These are phyloP conservation scores for Otus sunia DNA, from an alignment of 2,113 vertebrate genomes.

Conservation along the genomic window DNA sequence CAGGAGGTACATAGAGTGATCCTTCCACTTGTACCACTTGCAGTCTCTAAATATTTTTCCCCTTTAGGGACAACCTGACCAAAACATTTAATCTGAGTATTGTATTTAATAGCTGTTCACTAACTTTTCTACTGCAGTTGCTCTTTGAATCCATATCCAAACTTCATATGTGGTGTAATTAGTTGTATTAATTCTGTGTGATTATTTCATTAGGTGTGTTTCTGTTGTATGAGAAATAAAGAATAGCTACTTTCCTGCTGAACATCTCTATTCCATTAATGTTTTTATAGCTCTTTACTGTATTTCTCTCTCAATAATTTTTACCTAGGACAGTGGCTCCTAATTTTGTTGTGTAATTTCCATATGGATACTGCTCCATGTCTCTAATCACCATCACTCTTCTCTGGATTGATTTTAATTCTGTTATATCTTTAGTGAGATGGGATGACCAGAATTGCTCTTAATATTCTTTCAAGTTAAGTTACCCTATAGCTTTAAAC, in stretches of 20 bases:
- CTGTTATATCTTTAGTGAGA: background rate
- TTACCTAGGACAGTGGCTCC: background rate
- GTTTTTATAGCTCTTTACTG: background rate
- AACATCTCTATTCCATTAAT: background rate
- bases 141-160: background rate
- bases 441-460: background rate
- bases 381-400: background rate
- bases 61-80: background rate
- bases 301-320: background rate
- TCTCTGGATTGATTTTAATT: background rate
- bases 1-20: background rate
- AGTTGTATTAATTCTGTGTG: background rate
- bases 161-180: background rate
- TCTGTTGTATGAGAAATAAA: background rate
- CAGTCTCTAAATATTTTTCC: background rate
- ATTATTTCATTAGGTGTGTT: background rate
- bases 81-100: background rate
- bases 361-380: background rate
- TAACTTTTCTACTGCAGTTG: background rate
- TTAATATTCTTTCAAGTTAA: background rate
- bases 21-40: background rate
- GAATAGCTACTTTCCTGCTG: background rate
- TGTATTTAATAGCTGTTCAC: background rate
- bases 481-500: background rate
- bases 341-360: conserved; percentile 18